phyloP scores from a whole-genome alignment of 2,797 vertebrate genomes.

The Acanthurus leucopareius region DNA sequence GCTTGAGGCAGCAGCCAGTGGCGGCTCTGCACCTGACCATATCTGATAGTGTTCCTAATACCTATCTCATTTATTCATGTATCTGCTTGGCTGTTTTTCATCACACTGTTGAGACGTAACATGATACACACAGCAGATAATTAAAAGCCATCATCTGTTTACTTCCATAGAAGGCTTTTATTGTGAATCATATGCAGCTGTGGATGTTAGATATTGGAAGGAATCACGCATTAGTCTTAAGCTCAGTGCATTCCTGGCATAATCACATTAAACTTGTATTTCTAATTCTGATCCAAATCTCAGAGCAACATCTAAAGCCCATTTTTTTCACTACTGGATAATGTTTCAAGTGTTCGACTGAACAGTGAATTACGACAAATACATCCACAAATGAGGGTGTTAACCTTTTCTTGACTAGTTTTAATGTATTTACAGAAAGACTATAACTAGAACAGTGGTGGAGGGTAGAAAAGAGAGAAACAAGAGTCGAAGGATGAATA shows the following conservation, averaged over 20 bases:
- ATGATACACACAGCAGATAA: background rate
- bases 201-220: conserved; percentile 13
- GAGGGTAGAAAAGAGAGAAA: conserved; percentile 1
- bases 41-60: background rate
- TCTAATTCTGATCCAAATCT: background rate
- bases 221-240: conserved; percentile 2
- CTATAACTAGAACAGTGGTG: background rate
- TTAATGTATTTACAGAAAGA: background rate
- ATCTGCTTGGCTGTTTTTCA: background rate
- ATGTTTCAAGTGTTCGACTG: too few relatives aligned
- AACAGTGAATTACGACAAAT: background rate
- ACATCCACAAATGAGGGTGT: background rate
- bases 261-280: conserved; percentile 10
- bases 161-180: background rate
- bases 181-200: conserved; percentile 10
- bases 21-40: background rate
- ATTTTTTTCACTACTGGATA: too few relatives aligned
- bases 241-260: conserved; percentile 1
- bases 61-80: background rate
- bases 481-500: background rate
- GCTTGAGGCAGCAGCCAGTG: background rate
- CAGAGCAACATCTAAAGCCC: too few relatives aligned
- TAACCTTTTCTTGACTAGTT: background rate
- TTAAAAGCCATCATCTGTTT: background rate
- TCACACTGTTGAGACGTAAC: background rate